Evolutionary conservation across 2,888 invertebrate species (phyloP).

Genomic region (Sclerodermus sp.): DNA sequence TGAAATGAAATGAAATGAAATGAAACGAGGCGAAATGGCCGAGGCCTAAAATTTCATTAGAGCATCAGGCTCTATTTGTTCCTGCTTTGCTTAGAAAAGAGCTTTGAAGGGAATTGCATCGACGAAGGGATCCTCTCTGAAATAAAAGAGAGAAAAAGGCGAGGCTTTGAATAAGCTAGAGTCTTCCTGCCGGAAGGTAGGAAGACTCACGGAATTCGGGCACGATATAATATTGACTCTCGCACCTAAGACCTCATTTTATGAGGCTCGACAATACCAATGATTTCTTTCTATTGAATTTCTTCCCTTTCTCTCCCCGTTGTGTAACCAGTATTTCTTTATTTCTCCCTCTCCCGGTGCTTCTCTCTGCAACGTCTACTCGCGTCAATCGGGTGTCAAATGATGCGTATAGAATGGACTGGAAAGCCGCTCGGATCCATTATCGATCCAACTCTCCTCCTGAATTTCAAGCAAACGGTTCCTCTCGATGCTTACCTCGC

Average conservation of each 20-base stretch:
- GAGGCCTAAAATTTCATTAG: no score
- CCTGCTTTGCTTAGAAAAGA: no score
- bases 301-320: slow-evolving; percentile 17
- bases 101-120: no score
- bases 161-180: no score
- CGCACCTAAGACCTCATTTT: slow-evolving; percentile 14
- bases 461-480: slow-evolving; percentile 27
- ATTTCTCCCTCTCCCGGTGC: slow-evolving; percentile 14
- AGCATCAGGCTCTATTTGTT: no score
- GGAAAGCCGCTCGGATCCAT: slow-evolving; percentile 46
- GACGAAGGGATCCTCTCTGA: no score
- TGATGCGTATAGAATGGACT: slow-evolving; percentile 53
- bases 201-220: no score
- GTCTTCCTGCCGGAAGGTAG: no score
- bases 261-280: slow-evolving; percentile 41
- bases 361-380: slow-evolving; percentile 23
- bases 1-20: no score
- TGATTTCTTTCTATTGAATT: slow-evolving; percentile 54
- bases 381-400: slow-evolving; percentile 52
- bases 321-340: slow-evolving; percentile 7
- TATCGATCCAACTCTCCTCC: slow-evolving; percentile 40
- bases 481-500: not conserved
- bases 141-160: no score
- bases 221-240: slow-evolving; percentile 5
- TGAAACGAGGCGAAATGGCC: no score